Evolutionary conservation across 2,888 invertebrate species (phyloP).

Genomic region (Cancer borealis): DNA sequence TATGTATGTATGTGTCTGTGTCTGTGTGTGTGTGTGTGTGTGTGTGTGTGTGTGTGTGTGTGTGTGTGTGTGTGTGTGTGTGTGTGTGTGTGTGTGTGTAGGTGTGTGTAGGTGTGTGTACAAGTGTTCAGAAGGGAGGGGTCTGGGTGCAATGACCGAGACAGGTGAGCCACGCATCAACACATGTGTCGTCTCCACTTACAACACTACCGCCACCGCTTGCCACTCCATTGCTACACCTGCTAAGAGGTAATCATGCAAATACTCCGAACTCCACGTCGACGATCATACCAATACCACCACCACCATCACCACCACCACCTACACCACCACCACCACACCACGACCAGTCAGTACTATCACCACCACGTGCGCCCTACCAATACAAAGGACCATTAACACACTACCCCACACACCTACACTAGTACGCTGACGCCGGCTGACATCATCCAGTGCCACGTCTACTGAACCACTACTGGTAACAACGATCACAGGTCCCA

Average conservation of each 20-base stretch:
- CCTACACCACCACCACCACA: not conserved
- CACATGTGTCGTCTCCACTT: not conserved
- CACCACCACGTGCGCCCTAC: not conserved
- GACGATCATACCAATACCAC: not conserved
- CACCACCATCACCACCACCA: not conserved
- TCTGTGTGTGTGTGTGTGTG: not conserved
- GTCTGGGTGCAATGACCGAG: not conserved
- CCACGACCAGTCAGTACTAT: not conserved
- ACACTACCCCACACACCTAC: not conserved
- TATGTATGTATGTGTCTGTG: not conserved
- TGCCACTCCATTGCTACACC: not conserved
- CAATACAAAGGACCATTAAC: not conserved
- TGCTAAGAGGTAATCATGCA: not conserved
- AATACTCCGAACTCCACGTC: not conserved
- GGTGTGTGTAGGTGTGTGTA: not conserved
- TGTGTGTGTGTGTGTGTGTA: not conserved
- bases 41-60: not conserved
- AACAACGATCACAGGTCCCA: not conserved
- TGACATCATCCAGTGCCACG: not conserved
- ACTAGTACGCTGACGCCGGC: not conserved
- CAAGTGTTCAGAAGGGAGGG: conserved; percentile 5
- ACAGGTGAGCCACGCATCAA: not conserved
- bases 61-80: conserved; percentile 20
- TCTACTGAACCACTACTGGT: too few species aligned
- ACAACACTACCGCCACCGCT: not conserved